phyloP scores from a whole-genome alignment of 2,888 invertebrate genomes.

The Tenthredo notha region DNA sequence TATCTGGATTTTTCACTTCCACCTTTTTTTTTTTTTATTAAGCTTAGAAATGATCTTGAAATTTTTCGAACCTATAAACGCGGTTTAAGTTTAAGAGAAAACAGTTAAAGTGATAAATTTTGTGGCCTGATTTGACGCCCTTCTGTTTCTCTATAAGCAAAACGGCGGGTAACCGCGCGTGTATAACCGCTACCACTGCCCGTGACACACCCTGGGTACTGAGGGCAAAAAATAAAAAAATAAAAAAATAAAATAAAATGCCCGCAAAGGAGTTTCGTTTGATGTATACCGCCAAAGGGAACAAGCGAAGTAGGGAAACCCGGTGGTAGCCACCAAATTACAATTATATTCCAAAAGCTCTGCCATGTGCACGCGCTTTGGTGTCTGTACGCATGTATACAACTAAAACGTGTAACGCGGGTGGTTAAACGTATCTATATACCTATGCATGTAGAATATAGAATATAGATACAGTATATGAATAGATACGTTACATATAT shows the following conservation, averaged over 20 bases:
- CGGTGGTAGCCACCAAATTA: constrained; percentile 61
- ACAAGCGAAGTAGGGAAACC: constrained; percentile 54
- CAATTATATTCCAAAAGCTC: constrained; percentile 65
- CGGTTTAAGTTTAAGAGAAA: background rate
- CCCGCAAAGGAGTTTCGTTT: constrained; percentile 74
- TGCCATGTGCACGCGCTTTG: constrained; percentile 51
- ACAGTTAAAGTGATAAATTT: background rate
- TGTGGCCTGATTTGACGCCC: background rate
- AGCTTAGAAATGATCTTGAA: background rate
- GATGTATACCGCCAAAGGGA: constrained; percentile 75
- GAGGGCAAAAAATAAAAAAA: background rate
- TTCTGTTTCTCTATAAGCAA: constrained; percentile 18
- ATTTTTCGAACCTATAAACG: background rate
- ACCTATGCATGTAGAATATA: background rate
- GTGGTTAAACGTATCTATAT: background rate
- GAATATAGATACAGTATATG: background rate
- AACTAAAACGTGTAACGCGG: background rate
- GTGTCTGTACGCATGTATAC: constrained; percentile 17
- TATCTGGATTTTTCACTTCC: background rate
- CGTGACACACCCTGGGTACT: constrained; percentile 66
- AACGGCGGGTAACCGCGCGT: constrained; percentile 57
- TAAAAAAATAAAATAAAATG: constrained; percentile 57
- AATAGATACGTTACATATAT: background rate
- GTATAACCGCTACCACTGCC: constrained; percentile 63
- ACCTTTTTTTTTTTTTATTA: background rate